These are phyloP conservation scores for Eulithis testata DNA, from an alignment of 2,888 invertebrate genomes.

Conservation along the genomic window DNA sequence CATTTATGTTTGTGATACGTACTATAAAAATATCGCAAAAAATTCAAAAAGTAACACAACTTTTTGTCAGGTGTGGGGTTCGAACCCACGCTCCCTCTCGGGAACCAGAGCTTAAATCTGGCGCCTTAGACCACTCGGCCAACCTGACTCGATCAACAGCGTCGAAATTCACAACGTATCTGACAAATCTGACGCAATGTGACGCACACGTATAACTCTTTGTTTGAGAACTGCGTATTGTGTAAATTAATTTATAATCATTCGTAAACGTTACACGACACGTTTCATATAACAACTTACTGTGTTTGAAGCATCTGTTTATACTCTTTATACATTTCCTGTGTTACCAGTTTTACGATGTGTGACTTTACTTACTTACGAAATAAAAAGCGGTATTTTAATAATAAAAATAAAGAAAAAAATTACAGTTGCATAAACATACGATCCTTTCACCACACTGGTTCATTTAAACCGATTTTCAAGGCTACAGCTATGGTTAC, in stretches of 20 bases:
- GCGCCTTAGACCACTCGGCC: slow-evolving; percentile 94
- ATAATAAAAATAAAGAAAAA: no score
- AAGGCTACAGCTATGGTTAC: no score
- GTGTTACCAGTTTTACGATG: no score
- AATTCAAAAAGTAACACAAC: neutral
- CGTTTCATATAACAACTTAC: no score
- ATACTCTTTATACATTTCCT: no score
- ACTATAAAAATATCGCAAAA: neutral
- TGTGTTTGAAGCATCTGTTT: no score
- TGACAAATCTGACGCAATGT: neutral
- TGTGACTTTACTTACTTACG: no score
- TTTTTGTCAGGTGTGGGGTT: slow-evolving; percentile 90
- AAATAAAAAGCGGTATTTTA: no score
- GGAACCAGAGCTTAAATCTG: slow-evolving; percentile 93
- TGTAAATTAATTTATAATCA: neutral
- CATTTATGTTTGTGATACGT: no score
- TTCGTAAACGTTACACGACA: neutral
- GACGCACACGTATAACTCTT: neutral
- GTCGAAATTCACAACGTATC: slow-evolving; percentile 8
- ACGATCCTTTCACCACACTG: no score
- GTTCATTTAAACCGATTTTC: no score
- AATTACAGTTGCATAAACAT: no score
- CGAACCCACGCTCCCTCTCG: slow-evolving; percentile 93
- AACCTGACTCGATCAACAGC: slow-evolving; percentile 83
- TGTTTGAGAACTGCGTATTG: neutral